Conservation (phyloP, 2,113 vertebrate species). For the Sinocyclocheilus anophthalmus region DNA sequence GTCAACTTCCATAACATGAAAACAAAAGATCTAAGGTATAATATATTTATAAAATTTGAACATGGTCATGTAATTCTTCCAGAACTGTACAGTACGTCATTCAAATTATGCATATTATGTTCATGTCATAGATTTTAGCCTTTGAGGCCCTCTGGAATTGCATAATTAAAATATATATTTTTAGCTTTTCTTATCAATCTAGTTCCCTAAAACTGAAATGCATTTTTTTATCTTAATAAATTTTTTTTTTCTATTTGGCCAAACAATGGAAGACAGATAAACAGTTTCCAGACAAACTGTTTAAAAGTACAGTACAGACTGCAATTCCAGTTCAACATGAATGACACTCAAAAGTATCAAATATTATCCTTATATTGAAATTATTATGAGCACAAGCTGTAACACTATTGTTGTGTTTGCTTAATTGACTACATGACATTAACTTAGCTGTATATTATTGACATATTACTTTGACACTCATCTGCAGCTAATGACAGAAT, state of each 20-base stretch:
- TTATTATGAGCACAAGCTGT: too few species aligned
- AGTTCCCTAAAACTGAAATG: not conserved
- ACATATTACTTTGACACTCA: not conserved
- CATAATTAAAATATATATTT: not conserved
- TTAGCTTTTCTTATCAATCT: not conserved
- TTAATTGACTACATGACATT: not conserved
- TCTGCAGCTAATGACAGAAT: not conserved
- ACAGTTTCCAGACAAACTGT: not conserved
- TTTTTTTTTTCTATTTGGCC: not conserved
- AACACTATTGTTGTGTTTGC: too few species aligned
- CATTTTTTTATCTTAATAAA: not conserved
- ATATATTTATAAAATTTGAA: not conserved
- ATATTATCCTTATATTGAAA: too few species aligned
- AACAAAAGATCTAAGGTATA: constrained; percentile 4
- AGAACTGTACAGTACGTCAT: not conserved
- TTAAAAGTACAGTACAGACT: too few species aligned
- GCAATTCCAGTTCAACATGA: too few species aligned
- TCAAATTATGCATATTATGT: not conserved
- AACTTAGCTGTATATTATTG: not conserved
- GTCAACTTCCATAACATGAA: not conserved
- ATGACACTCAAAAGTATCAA: too few species aligned
- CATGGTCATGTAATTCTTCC: not conserved
- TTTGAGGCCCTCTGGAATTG: not conserved
- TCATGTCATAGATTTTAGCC: not conserved
- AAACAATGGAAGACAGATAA: not conserved